A percentile compares a stretch with the other conserved stretches of the same genome.
Conservation (phyloP, 2,113 vertebrate genomes). For the Hydrochoerus hydrochaeris region DNA sequence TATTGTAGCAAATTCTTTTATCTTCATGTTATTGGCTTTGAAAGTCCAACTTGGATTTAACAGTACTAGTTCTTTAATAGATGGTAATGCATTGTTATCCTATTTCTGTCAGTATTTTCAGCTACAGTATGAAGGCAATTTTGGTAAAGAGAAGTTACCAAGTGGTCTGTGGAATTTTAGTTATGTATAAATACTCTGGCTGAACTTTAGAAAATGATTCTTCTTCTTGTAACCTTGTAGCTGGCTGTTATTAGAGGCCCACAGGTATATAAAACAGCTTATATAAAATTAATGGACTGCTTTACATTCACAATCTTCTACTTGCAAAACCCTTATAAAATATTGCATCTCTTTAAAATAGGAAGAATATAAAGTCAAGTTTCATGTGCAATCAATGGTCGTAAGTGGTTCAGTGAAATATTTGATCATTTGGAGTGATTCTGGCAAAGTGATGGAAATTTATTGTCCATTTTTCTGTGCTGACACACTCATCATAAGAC, state of each 20-base stretch:
- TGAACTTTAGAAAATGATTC: conserved; percentile 77
- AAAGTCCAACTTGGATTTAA: background rate
- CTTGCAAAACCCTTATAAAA: conserved; percentile 78
- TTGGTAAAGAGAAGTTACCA: background rate
- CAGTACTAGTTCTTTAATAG: background rate
- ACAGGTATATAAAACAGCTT: conserved; percentile 82
- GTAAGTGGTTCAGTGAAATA: conserved; percentile 74
- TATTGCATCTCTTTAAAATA: conserved; percentile 73
- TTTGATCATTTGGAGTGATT: conserved; percentile 72
- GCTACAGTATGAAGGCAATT: conserved; percentile 3
- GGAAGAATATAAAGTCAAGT: conserved; percentile 72
- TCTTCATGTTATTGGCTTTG: conserved; percentile 12
- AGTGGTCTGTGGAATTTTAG: background rate
- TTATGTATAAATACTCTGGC: background rate
- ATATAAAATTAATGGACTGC: conserved; percentile 86
- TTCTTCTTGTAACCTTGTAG: conserved; percentile 81
- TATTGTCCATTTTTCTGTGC: conserved; percentile 64
- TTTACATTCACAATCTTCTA: conserved; percentile 81
- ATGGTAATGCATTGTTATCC: background rate
- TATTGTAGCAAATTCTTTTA: background rate
- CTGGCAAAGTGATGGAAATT: conserved; percentile 75
- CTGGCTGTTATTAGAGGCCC: conserved; percentile 78
- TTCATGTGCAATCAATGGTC: conserved; percentile 76
- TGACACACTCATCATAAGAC: conserved; percentile 63
- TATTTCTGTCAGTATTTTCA: conserved; percentile 43